Evolutionary conservation across 2,888 invertebrate genomes (phyloP), one percentile per base, ranked within the genome.

Genomic region (Ceramica pisi): DNA sequence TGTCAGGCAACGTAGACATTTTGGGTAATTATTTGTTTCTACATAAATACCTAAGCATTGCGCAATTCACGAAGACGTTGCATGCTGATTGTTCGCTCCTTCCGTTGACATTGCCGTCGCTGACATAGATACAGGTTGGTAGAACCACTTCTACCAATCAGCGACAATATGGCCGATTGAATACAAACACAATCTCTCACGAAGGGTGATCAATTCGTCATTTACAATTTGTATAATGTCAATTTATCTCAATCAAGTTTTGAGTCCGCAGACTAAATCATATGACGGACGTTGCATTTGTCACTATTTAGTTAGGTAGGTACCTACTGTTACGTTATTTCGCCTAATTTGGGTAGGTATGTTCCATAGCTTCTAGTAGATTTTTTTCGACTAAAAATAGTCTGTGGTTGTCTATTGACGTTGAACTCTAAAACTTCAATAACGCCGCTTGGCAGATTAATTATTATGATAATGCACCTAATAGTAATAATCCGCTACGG

Each of bases 141-240:
- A 83, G 76, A 83, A 83, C 81, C 89, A 90, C 90, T 91, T 90
- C 88, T 88, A 87, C 86, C 91, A 93, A 93, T 92, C 91, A 91
- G 82, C 50, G 81, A 74, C 87, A 92, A 91, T 92, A 89, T 90
- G 84, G 74, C 72, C 83, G 86, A 90, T 90, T 89, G 89, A 85
- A 86, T 83, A 88, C 85, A 84, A 86, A 85, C 86, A 85, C 82
- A 86, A 83, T 86, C 87, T 88, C 85, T 86, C 86, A 90, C 90
- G 91, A 93, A 93, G 91, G 87, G 87, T 88, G 92, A 95, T 95
- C 93, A 93, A 93, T 95, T 95, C 91, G 95, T 95, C 95, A 95
- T 96, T 95, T 93, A 88, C 93, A 94, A 94, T 95, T 92, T 92
- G 90, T 93, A 88, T 93, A 95, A 95, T 94, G 95, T 95, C 95